phyloP scores from a whole-genome alignment of 2,797 vertebrate genomes.

The Malacoctenus gilli region DNA sequence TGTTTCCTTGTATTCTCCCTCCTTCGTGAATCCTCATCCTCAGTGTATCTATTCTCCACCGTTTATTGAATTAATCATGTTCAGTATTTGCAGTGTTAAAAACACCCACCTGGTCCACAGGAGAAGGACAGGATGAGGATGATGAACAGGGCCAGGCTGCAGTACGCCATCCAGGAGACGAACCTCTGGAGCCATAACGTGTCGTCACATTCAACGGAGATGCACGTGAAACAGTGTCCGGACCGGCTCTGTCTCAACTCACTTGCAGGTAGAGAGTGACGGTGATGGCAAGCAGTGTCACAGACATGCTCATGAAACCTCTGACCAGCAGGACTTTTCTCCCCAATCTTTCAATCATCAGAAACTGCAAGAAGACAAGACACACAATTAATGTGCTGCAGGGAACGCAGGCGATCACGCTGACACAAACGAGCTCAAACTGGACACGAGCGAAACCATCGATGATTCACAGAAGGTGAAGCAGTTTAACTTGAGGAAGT shows the following conservation, averaged over 20 bases:
- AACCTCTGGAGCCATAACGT: slow-evolving; percentile 40
- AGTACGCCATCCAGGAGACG: slow-evolving; percentile 78
- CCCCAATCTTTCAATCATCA: slow-evolving; percentile 77
- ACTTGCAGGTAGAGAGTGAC: slow-evolving; percentile 71
- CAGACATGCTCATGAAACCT: slow-evolving; percentile 69
- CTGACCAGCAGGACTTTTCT: slow-evolving; percentile 66
- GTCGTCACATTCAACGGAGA: not conserved
- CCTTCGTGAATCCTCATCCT: no score
- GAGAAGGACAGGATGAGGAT: slow-evolving; percentile 70
- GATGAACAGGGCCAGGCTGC: slow-evolving; percentile 78
- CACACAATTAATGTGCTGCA: slow-evolving; percentile 6
- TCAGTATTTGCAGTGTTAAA: not conserved
- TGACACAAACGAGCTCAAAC: no score
- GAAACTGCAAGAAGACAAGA: slow-evolving; percentile 70
- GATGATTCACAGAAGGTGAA: no score
- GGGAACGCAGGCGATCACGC: no score
- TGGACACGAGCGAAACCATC: no score
- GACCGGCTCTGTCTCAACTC: slow-evolving; percentile 33
- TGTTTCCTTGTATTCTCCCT: no score
- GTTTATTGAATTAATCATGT: no score
- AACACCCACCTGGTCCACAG: slow-evolving; percentile 68
- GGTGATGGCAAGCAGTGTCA: slow-evolving; percentile 61
- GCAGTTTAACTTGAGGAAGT: no score
- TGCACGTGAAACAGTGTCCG: not conserved
- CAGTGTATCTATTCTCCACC: no score